Conservation (phyloP, 2,888 invertebrate species). For the Eueremaeus valkanovi region DNA sequence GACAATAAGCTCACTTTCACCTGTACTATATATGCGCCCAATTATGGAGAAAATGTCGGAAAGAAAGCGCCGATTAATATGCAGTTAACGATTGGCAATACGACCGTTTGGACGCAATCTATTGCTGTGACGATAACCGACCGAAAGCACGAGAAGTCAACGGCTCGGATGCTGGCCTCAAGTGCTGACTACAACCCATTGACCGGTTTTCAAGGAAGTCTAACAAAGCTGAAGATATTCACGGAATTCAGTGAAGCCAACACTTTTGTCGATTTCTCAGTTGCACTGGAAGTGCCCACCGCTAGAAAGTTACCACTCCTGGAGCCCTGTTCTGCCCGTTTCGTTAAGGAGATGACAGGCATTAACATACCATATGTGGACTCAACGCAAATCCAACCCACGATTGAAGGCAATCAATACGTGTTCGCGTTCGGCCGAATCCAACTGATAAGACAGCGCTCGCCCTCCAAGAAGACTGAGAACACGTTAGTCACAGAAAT, state of each 20-base stretch:
- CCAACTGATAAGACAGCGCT: conserved; percentile 42
- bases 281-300: conserved; percentile 42
- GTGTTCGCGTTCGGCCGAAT: conserved; percentile 45
- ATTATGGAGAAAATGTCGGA: conserved; percentile 43
- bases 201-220: conserved; percentile 34
- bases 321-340: conserved; percentile 45
- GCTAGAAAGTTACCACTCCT: conserved; percentile 40
- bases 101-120: conserved; percentile 38
- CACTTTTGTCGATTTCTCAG: conserved; percentile 42
- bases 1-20: conserved; percentile 44
- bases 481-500: conserved; percentile 33
- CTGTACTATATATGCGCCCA: conserved; percentile 46
- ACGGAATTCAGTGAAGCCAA: conserved; percentile 26
- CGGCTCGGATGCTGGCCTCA: conserved; percentile 26
- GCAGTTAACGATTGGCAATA: conserved; percentile 43
- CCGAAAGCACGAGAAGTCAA: conserved; percentile 41
- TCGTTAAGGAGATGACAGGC: conserved; percentile 43
- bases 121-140: conserved; percentile 41
- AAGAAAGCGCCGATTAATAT: conserved; percentile 42
- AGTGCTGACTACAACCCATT: not conserved
- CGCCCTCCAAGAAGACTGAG: conserved; percentile 5
- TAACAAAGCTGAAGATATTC: conserved; percentile 22
- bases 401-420: conserved; percentile 43
- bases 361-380: conserved; percentile 47
- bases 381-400: conserved; percentile 43